Evolutionary conservation across 2,113 vertebrate genomes (phyloP), one percentile per base, ranked within the genome.

Genomic region (Gallinago jamesoni): DNA sequence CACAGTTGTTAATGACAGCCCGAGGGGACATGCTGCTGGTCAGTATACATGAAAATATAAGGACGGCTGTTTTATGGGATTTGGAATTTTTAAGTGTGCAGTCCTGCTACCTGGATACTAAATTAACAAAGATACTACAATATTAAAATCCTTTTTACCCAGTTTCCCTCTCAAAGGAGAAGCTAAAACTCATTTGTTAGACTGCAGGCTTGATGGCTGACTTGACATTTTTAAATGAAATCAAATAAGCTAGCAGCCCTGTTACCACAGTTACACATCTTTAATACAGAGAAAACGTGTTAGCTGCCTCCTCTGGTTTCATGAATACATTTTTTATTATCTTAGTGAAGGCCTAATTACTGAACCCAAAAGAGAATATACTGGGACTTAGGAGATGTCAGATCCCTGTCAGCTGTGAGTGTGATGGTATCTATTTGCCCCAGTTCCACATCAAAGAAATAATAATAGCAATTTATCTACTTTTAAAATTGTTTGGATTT

Each of bases 171-270:
- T 88, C 79, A 68, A 68, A 83, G 37, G 16, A 89, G 47, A 92
- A 39, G 14, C 10, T 66, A 57, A 59, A 35, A 14, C 50, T 83
- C 31, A 67, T 59, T 85, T 93, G 41, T 74, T 50, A 92, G 48
- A 50, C 67, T 47, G 45, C 43, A 68, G 60, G 35, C 87, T 76
- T 76, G 81, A 64, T 62, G 73, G 68, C 21, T 72, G 74, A 53
- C n/a, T 55, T 86, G 47, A 92, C 50, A 52, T 35, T 59, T 41
- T 83, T 80, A 74, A 96, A 87, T 50, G 45, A 85, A 96, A 91
- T 90, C 28, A 83, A 74, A 41, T 68, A 76, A 20, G 2, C 18
- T 39, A 94, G 56, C 31, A 45, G 39, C 45, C 27, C 55, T 80
- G 57, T 83, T 87, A 85, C 78, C 50, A 77, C 56, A 66, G 69